Conservation (phyloP, 2,797 vertebrate genomes). For the Sebastes diaconus region DNA sequence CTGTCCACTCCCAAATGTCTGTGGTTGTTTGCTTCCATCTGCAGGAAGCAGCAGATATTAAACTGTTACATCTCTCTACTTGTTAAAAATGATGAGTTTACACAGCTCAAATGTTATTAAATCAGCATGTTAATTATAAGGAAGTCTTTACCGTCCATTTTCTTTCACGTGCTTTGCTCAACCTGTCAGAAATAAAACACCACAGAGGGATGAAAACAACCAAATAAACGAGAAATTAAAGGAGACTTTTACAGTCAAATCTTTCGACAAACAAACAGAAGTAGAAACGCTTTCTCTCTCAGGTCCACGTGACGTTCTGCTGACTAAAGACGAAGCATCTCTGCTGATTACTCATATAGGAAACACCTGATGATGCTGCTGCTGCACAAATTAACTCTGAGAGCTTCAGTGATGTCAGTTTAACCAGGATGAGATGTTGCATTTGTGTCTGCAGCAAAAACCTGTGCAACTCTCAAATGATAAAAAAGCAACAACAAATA, state of each 20-base stretch:
- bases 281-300: background rate
- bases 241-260: background rate
- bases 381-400: background rate
- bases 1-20: constrained; percentile 64
- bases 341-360: constrained; percentile 55
- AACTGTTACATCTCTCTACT: background rate
- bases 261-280: constrained; percentile 18
- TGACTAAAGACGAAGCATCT: background rate
- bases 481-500: background rate
- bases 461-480: background rate
- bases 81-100: background rate
- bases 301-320: constrained; percentile 16
- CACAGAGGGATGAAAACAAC: background rate
- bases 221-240: constrained; percentile 31
- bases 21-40: constrained; percentile 66
- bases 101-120: background rate
- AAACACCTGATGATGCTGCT: constrained; percentile 49
- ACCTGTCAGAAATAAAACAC: constrained; percentile 59
- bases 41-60: background rate
- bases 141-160: constrained; percentile 76
- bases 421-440: too few species aligned
- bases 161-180: constrained; percentile 34
- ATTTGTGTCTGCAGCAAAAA: background rate
- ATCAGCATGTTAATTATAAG: background rate
- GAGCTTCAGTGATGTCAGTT: accelerated